phyloP scores from a whole-genome alignment of 2,113 vertebrate genomes.

The Hippocampus abdominalis region DNA sequence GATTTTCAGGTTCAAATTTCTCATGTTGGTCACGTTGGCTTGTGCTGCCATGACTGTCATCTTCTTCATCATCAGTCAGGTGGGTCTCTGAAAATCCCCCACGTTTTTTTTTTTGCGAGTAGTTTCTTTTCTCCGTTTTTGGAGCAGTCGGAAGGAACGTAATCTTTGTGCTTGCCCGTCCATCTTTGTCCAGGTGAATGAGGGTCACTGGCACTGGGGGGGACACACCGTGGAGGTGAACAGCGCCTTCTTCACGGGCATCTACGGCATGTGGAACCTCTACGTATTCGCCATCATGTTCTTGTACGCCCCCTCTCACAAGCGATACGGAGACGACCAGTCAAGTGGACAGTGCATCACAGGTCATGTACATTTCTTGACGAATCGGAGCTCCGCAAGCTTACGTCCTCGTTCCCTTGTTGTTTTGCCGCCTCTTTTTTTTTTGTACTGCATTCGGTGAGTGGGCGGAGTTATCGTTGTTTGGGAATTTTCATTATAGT shows the following conservation, averaged over 20 bases:
- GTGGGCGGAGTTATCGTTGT: too few relatives aligned
- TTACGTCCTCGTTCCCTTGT: too few relatives aligned
- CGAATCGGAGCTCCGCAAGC: too few relatives aligned
- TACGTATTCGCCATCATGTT: slow-evolving; percentile 98
- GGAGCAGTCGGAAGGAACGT: too few relatives aligned
- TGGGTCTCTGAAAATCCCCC: slow-evolving; percentile 46
- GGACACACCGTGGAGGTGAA: slow-evolving; percentile 85
- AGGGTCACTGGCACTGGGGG: slow-evolving; percentile 96
- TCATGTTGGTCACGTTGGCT: slow-evolving; percentile 95
- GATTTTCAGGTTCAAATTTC: slow-evolving; percentile 97
- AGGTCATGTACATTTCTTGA: slow-evolving; percentile 27
- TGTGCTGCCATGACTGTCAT: slow-evolving; percentile 96
- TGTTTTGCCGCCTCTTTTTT: too few relatives aligned
- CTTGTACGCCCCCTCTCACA: slow-evolving; percentile 95
- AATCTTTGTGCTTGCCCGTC: too few relatives aligned
- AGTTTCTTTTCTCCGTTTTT: too few relatives aligned
- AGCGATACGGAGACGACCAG: slow-evolving; percentile 88
- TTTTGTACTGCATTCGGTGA: too few relatives aligned
- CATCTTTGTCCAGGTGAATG: slow-evolving; percentile 79
- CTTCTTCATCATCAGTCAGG: slow-evolving; percentile 98
- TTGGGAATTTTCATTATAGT: too few relatives aligned
- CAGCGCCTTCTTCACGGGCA: slow-evolving; percentile 96
- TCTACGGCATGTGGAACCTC: slow-evolving; percentile 99
- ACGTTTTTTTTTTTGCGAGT: too few relatives aligned
- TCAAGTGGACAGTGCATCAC: slow-evolving; percentile 78